Conservation (phyloP, 1,140 invertebrate genomes). For the Zaprionus gabonicus region DNA sequence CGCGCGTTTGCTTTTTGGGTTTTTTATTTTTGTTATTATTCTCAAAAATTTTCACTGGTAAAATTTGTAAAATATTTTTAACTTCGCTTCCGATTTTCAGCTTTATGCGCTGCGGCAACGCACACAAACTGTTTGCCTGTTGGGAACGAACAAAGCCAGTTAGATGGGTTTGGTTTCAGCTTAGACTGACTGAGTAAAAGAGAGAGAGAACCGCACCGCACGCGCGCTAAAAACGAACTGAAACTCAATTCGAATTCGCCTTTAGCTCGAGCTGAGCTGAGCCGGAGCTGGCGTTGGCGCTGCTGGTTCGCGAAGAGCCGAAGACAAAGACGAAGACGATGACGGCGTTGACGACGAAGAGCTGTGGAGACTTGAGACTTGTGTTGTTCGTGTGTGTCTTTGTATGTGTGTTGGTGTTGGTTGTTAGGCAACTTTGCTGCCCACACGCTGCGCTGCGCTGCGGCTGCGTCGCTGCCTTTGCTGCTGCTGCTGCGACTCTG, state of each 20-base stretch:
- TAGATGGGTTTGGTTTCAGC: constrained; percentile 12
- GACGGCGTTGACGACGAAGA: constrained; percentile 24
- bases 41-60: constrained; percentile 73
- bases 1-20: constrained; percentile 30
- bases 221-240: constrained; percentile 83
- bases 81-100: constrained; percentile 53
- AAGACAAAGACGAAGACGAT: constrained; percentile 11
- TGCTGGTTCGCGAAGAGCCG: constrained; percentile 39
- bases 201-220: constrained; percentile 79
- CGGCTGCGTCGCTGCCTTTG: constrained; percentile 32
- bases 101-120: constrained; percentile 13
- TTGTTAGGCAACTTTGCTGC: constrained; percentile 82
- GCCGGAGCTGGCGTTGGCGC: constrained; percentile 6
- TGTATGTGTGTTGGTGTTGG: constrained; percentile 47
- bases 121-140: constrained; percentile 38
- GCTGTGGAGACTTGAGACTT: constrained; percentile 66
- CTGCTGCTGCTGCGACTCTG: constrained; percentile 50
- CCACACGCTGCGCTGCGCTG: constrained; percentile 67
- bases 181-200: constrained; percentile 23
- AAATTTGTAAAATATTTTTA: constrained; percentile 62
- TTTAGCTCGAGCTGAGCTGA: constrained; percentile 28
- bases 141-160: constrained; percentile 12
- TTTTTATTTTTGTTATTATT: constrained; percentile 29
- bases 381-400: constrained; percentile 30
- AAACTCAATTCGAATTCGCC: constrained; percentile 56